phyloP scores from a whole-genome alignment of 2,888 invertebrate species.

The Zootermopsis nevadensis region DNA sequence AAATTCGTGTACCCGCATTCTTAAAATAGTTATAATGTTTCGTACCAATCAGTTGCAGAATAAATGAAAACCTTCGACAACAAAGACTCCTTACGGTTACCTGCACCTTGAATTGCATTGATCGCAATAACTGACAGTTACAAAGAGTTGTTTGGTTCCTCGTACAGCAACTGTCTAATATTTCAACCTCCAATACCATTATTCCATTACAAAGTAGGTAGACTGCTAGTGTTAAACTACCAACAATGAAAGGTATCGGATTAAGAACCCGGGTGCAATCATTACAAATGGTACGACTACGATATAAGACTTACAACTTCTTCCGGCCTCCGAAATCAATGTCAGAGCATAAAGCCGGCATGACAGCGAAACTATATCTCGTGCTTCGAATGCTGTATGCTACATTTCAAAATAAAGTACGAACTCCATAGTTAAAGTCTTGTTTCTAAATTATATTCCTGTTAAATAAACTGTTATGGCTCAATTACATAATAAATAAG shows the following conservation, averaged over 20 bases:
- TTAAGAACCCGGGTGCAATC: not conserved
- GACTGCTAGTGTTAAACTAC: not conserved
- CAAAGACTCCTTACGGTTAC: too few species aligned
- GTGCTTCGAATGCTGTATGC: too few species aligned
- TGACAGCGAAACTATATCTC: not conserved
- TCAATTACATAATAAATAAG: too few species aligned
- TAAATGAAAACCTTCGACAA: too few species aligned
- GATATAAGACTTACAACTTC: not conserved
- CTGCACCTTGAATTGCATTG: too few species aligned
- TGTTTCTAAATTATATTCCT: too few species aligned
- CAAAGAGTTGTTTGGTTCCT: slow-evolving; percentile 24
- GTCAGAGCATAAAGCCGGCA: not conserved
- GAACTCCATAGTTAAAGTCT: too few species aligned
- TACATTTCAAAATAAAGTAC: too few species aligned
- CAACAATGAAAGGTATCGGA: slow-evolving; percentile 16
- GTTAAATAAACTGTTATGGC: too few species aligned
- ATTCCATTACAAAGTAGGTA: slow-evolving; percentile 13
- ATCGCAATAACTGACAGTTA: not conserved
- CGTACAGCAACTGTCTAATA: not conserved
- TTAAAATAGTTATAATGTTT: too few species aligned
- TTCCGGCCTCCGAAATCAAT: not conserved
- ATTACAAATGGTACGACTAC: not conserved
- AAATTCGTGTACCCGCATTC: too few species aligned
- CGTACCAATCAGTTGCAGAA: too few species aligned
- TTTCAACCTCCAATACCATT: slow-evolving; percentile 2